Evolutionary conservation across 2,797 vertebrate genomes (phyloP).

Genomic region (Iguana delicatissima): DNA sequence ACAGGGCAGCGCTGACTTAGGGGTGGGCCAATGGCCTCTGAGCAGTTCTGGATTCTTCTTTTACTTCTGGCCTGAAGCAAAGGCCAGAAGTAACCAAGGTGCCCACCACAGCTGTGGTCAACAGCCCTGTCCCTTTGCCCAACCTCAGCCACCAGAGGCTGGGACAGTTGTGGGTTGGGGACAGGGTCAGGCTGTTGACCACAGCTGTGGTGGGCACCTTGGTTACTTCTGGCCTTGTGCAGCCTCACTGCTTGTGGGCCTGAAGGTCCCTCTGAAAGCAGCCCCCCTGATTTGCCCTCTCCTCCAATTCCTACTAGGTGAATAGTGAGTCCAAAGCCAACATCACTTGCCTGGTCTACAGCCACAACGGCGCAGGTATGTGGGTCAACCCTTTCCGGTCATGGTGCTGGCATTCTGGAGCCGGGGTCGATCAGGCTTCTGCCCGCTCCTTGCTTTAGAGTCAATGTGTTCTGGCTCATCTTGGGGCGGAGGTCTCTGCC

Average conservation of each 20-base stretch:
- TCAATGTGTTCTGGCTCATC: background rate
- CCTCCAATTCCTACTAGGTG: conserved; percentile 73
- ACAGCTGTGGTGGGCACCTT: rapidly evolving
- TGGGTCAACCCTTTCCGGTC: background rate
- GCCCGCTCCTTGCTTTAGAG: background rate
- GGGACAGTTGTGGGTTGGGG: background rate
- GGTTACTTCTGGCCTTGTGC: background rate
- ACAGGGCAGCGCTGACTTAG: background rate
- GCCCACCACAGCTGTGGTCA: too few species aligned
- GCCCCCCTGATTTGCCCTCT: background rate
- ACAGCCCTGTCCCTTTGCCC: too few species aligned
- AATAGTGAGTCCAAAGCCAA: conserved; percentile 97
- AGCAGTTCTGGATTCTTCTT: too few species aligned
- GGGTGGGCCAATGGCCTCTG: background rate
- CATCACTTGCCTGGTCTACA: conserved; percentile 98
- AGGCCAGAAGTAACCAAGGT: too few species aligned
- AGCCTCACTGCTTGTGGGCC: background rate
- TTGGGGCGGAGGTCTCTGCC: background rate
- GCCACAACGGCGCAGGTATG: conserved; percentile 94
- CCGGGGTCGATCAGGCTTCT: background rate
- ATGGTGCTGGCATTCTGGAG: too few species aligned
- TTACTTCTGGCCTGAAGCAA: too few species aligned
- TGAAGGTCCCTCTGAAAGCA: too few species aligned
- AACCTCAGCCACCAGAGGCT: too few species aligned
- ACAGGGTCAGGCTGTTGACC: too few species aligned